A percentile compares a stretch with the other conserved stretches of the same genome.
phyloP scores from a whole-genome alignment of 2,113 vertebrate genomes.

The Sapajus apella region DNA sequence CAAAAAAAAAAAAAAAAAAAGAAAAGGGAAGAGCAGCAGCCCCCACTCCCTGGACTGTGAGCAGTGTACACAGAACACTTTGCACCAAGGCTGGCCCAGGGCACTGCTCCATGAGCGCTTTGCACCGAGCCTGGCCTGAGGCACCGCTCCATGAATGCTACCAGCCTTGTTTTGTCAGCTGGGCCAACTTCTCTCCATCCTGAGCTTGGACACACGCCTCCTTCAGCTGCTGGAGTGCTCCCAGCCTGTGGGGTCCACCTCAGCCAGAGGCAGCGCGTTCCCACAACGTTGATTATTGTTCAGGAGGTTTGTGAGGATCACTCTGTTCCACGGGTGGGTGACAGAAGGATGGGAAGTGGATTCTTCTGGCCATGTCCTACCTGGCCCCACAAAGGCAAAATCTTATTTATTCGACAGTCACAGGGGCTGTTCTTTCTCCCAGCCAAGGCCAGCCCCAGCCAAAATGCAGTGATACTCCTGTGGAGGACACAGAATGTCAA shows the following conservation, averaged over 20 bases:
- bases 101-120: not conserved
- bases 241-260: not conserved
- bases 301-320: accelerated
- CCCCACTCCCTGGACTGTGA: accelerated
- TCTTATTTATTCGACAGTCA: accelerated
- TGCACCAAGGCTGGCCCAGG: not conserved
- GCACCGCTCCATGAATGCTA: accelerated
- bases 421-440: not conserved
- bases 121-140: not conserved
- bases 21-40: not conserved
- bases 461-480: accelerated
- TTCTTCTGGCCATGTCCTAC: not conserved
- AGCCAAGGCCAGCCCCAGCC: not conserved
- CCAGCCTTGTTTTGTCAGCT: not conserved
- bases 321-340: accelerated
- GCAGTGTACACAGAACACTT: not conserved
- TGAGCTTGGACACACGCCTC: accelerated
- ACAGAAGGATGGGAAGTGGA: not conserved
- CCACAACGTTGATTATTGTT: accelerated
- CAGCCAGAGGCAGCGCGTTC: not conserved
- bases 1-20: no score
- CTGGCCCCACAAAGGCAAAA: not conserved
- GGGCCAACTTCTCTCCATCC: not conserved
- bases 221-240: not conserved
- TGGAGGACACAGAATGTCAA: not conserved